Percentiles rank a stretch among this genome's conserved stretches.
Conservation (phyloP, 2,888 invertebrate species). For the Aradus depressus region DNA sequence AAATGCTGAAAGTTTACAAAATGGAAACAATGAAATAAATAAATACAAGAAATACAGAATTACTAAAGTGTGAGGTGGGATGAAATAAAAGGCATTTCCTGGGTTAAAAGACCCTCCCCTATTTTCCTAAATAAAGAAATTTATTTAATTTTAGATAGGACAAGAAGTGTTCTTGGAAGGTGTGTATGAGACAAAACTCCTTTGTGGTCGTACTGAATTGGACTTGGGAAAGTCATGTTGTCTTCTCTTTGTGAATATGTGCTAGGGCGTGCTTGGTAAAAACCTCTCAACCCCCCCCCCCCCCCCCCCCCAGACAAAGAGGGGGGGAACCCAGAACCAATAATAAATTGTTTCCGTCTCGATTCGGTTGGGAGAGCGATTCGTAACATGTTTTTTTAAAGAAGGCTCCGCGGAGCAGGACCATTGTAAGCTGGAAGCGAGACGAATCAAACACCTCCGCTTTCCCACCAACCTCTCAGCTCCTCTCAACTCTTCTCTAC, state of each 20-base stretch:
- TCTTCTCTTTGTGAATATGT: constrained; percentile 25
- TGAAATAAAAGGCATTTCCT: no score
- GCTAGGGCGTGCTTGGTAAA: constrained; percentile 25
- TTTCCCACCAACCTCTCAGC: constrained; percentile 24
- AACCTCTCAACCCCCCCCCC: constrained; percentile 18
- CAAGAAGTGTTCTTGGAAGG: constrained; percentile 14
- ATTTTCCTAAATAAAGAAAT: no score
- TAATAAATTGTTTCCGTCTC: constrained; percentile 30
- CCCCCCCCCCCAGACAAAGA: constrained; percentile 11
- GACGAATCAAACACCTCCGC: constrained; percentile 19
- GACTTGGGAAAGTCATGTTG: constrained; percentile 21
- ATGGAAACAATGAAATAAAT: no score
- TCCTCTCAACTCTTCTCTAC: no score
- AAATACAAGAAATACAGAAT: no score
- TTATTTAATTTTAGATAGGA: no score
- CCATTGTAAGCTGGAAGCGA: constrained; percentile 24
- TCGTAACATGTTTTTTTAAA: constrained; percentile 28
- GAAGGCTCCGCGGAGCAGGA: constrained; percentile 18
- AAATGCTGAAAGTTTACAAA: no score
- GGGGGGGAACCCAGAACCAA: constrained; percentile 27
- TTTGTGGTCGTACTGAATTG: constrained; percentile 16
- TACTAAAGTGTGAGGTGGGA: no score
- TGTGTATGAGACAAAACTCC: constrained; percentile 7
- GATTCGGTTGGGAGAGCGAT: constrained; percentile 27
- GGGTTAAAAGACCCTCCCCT: no score